phyloP scores from a whole-genome alignment of 2,113 vertebrate species.

The Neotragus pygmaeus region DNA sequence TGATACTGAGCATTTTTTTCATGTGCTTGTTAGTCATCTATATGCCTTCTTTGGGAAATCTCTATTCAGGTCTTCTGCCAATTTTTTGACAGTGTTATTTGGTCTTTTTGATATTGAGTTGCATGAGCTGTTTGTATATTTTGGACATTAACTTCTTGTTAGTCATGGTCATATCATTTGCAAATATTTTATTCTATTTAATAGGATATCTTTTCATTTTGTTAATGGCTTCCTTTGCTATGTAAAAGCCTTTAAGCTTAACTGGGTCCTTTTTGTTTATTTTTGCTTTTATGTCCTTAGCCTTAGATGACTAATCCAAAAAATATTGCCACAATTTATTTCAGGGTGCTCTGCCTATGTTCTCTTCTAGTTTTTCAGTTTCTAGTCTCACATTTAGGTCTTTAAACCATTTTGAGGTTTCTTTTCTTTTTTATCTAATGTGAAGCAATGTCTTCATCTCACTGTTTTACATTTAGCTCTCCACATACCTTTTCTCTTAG shows the following conservation, averaged over 20 bases:
- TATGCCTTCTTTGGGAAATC: neutral
- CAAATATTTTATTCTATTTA: neutral
- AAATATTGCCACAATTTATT: neutral
- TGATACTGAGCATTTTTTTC: neutral
- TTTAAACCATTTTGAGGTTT: neutral
- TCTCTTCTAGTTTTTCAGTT: neutral
- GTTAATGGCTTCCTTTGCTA: neutral
- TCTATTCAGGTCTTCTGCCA: neutral
- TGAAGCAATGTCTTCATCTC: neutral
- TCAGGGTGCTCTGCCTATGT: neutral
- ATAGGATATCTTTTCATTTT: neutral
- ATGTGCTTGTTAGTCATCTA: neutral
- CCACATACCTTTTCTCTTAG: neutral
- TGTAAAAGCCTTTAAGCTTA: neutral
- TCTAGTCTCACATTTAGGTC: neutral
- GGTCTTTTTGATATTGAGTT: neutral
- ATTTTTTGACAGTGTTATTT: neutral
- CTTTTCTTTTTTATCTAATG: neutral
- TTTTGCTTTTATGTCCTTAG: neutral
- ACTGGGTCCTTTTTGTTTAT: neutral
- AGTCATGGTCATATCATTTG: neutral
- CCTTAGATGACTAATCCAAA: neutral
- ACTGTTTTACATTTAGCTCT: neutral
- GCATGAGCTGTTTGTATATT: neutral
- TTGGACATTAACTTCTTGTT: neutral